Conservation (phyloP, 2,888 invertebrate genomes). For the Anthophora plumipes region DNA sequence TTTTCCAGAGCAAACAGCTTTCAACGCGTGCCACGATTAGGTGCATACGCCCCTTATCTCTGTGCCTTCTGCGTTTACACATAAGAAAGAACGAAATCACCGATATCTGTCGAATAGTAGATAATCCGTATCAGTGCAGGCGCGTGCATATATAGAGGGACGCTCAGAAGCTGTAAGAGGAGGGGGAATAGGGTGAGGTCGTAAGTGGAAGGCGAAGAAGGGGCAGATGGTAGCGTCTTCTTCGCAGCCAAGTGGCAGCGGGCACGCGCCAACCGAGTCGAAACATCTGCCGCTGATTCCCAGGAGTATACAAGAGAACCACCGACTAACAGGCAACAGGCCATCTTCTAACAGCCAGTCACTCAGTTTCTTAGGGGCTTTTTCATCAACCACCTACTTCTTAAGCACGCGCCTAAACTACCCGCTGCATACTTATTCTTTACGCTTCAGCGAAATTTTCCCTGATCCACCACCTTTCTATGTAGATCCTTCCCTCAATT, state of each 20-base stretch:
- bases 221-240: conserved; percentile 80
- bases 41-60: conserved; percentile 25
- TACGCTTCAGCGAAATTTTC: too few species aligned
- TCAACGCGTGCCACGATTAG: neutral
- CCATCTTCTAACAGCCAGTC: conserved; percentile 68
- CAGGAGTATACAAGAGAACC: conserved; percentile 74
- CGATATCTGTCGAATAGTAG: conserved; percentile 27
- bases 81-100: neutral
- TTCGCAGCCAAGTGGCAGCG: conserved; percentile 84
- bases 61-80: neutral
- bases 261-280: conserved; percentile 83
- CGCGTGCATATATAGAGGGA: conserved; percentile 16
- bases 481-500: neutral
- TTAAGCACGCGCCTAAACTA: neutral
- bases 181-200: conserved; percentile 70
- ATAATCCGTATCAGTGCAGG: conserved; percentile 36
- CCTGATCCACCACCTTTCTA: neutral
- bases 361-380: conserved; percentile 50
- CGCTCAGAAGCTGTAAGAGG: conserved; percentile 36
- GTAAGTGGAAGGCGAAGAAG: conserved; percentile 76
- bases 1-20: conserved; percentile 4
- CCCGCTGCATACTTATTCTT: neutral
- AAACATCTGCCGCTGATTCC: conserved; percentile 83
- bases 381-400: conserved; percentile 37
- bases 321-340: conserved; percentile 71